phyloP scores from a whole-genome alignment of 1,140 invertebrate genomes.

The Tetramorium alpestre region DNA sequence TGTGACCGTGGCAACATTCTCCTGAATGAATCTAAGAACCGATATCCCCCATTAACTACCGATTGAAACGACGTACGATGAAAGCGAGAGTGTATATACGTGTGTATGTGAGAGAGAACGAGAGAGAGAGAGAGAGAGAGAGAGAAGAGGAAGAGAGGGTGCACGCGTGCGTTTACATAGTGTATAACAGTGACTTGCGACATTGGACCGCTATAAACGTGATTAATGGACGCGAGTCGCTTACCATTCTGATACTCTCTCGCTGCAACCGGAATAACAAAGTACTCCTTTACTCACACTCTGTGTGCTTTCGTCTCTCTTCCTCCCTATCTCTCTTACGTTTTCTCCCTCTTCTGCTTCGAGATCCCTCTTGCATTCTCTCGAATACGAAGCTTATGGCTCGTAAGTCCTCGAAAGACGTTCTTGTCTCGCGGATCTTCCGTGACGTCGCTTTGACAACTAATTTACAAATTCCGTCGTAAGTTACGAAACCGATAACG shows the following conservation, averaged over 20 bases:
- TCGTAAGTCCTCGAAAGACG: slow-evolving; percentile 37
- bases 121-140: background rate
- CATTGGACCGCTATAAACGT: slow-evolving; percentile 82
- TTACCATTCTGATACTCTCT: slow-evolving; percentile 82
- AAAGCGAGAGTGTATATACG: slow-evolving; percentile 34
- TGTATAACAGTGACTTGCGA: slow-evolving; percentile 82
- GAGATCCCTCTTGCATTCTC: slow-evolving; percentile 22
- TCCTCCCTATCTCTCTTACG: background rate
- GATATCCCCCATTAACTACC: slow-evolving; percentile 74
- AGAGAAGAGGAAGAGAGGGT: slow-evolving; percentile 24
- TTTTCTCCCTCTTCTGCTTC: background rate
- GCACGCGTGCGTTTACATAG: slow-evolving; percentile 78
- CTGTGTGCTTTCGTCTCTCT: slow-evolving; percentile 51
- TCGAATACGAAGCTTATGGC: slow-evolving; percentile 40
- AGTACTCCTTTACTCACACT: slow-evolving; percentile 73
- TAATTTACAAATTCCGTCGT: slow-evolving; percentile 41
- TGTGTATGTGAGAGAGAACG: background rate
- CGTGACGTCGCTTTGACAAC: slow-evolving; percentile 44
- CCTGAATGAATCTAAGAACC: slow-evolving; percentile 70
- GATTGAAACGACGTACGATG: slow-evolving; percentile 71
- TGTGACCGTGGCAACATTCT: slow-evolving; percentile 34
- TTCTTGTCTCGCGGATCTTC: slow-evolving; percentile 19
- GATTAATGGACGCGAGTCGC: slow-evolving; percentile 83
- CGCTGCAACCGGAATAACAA: slow-evolving; percentile 81
- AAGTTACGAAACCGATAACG: slow-evolving; percentile 31